These are phyloP conservation scores for Campylorhamphus procurvoides DNA, from an alignment of 2,113 vertebrate species.

Conservation along the genomic window DNA sequence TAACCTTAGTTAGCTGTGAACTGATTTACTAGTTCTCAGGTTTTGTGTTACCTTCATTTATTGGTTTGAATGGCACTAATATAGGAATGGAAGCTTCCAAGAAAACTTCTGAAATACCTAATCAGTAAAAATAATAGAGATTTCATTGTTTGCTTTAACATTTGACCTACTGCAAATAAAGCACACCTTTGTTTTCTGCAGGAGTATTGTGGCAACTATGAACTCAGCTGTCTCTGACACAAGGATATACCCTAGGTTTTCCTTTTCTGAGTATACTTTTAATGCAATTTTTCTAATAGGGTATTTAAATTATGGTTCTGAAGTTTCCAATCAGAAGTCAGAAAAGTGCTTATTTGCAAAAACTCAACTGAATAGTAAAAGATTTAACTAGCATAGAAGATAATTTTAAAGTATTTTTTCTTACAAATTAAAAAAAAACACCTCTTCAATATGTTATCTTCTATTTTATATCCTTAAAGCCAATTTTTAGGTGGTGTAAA, in stretches of 20 bases:
- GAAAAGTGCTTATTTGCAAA: background rate
- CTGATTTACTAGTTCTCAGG: background rate
- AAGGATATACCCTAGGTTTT: background rate
- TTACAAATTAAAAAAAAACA: background rate
- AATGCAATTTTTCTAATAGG: background rate
- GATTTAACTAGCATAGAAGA: background rate
- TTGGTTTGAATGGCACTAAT: background rate
- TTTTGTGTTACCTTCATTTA: background rate
- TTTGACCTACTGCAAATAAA: background rate
- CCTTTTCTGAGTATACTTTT: background rate
- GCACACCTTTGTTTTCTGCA: background rate
- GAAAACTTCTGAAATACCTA: background rate
- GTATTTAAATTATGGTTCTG: background rate
- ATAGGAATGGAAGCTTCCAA: background rate
- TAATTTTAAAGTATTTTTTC: background rate
- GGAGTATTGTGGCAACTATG: background rate
- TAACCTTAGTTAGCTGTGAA: background rate
- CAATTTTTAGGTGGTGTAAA: background rate
- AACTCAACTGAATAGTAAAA: background rate
- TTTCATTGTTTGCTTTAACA: background rate
- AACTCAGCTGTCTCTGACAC: background rate
- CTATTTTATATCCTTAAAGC: background rate
- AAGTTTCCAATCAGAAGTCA: background rate
- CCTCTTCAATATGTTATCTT: background rate
- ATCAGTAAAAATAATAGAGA: background rate